These are phyloP conservation scores for Holothuria scabra DNA, from an alignment of 53 echinoderm and acorn worm species.

Conservation along the genomic window DNA sequence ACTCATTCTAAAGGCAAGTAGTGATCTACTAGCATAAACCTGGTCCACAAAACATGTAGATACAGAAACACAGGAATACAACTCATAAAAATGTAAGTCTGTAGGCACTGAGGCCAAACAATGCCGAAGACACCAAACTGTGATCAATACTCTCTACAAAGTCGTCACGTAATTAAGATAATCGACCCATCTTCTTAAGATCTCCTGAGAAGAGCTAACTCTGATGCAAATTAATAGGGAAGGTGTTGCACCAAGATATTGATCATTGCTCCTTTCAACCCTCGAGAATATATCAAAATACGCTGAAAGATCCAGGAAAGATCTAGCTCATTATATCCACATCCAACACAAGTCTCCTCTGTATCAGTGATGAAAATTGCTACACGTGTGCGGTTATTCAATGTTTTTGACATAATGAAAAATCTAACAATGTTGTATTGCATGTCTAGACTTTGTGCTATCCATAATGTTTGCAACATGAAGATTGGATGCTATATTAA, in stretches of 20 bases:
- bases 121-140: not conserved
- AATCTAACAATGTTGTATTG: no score
- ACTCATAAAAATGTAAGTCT: not conserved
- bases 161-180: conserved; percentile 34
- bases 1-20: conserved; percentile 5
- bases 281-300: no score
- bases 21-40: no score
- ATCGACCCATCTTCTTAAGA: conserved; percentile 24
- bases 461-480: no score
- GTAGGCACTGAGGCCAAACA: not conserved
- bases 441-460: no score
- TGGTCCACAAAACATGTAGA: not conserved
- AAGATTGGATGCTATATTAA: no score
- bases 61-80: not conserved
- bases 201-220: conserved; percentile 19
- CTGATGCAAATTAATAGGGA: conserved; percentile 30
- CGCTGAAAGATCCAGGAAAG: no score
- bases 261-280: conserved; percentile 18
- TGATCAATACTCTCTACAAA: conserved; percentile 1
- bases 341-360: no score
- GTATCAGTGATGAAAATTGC: no score
- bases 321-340: no score
- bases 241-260: conserved; percentile 2
- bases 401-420: no score
- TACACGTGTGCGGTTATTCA: no score